Conservation (phyloP, 2,888 invertebrate species). For the Molanna angustata region DNA sequence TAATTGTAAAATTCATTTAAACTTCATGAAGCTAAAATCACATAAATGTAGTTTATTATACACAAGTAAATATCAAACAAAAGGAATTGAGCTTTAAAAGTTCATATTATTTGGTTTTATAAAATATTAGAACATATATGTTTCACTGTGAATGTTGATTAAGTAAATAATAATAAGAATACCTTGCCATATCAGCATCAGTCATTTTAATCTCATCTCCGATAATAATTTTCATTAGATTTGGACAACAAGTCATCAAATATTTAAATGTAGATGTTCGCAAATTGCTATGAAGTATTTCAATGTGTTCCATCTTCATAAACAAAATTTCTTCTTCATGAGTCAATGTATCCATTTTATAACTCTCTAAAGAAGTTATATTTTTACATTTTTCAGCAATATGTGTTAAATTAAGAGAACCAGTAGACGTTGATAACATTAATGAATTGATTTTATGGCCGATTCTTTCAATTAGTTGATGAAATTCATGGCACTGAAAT, state of each 20-base stretch:
- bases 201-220: conserved; percentile 64
- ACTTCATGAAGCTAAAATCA: too few relatives aligned
- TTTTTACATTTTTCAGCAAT: conserved; percentile 59
- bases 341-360: conserved; percentile 61
- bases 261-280: conserved; percentile 57
- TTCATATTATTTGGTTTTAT: too few relatives aligned
- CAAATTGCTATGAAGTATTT: conserved; percentile 65
- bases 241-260: conserved; percentile 59
- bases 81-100: too few relatives aligned
- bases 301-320: conserved; percentile 61
- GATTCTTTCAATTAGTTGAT: conserved; percentile 55
- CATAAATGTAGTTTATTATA: too few relatives aligned
- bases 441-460: conserved; percentile 55
- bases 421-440: conserved; percentile 57
- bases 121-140: too few relatives aligned
- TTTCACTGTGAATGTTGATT: too few relatives aligned
- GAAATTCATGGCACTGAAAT: conserved; percentile 60
- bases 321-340: conserved; percentile 57
- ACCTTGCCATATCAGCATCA: conserved; percentile 66
- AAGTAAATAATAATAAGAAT: too few relatives aligned
- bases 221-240: conserved; percentile 59
- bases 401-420: conserved; percentile 58
- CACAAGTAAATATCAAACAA: too few relatives aligned
- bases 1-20: too few relatives aligned
- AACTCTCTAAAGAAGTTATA: conserved; percentile 62